phyloP scores from a whole-genome alignment of 2,113 vertebrate species.

The Anguilla rostrata region DNA sequence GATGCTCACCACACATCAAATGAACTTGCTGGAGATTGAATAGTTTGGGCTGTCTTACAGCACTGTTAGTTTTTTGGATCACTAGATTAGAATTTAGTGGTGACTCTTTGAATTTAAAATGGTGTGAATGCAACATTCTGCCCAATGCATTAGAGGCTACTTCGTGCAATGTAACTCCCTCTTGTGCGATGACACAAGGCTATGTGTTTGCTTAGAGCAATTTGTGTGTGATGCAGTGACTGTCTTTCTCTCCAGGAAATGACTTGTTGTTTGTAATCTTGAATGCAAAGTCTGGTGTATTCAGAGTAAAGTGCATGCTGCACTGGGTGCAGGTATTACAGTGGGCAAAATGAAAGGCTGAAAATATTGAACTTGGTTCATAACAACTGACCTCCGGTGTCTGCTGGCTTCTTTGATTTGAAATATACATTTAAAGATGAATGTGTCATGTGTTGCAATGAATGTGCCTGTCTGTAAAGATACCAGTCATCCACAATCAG shows the following conservation, averaged over 20 bases:
- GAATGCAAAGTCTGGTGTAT: not conserved
- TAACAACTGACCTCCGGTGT: not conserved
- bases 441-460: not conserved
- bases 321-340: not conserved
- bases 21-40: not conserved
- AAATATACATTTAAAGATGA: not conserved
- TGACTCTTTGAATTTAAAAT: not conserved
- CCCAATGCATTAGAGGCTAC: not conserved
- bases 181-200: not conserved
- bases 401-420: not conserved
- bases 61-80: not conserved
- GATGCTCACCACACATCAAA: not conserved
- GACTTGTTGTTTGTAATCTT: no score
- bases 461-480: no score
- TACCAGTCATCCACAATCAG: no score
- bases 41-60: not conserved
- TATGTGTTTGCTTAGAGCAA: not conserved
- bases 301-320: not conserved
- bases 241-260: not conserved
- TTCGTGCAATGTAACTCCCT: not conserved
- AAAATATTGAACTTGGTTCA: not conserved
- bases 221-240: no score
- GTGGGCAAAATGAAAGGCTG: not conserved
- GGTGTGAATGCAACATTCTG: not conserved
- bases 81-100: not conserved